These are phyloP conservation scores for Neuroterus valhalla DNA, from an alignment of 1,140 invertebrate genomes.

Conservation along the genomic window DNA sequence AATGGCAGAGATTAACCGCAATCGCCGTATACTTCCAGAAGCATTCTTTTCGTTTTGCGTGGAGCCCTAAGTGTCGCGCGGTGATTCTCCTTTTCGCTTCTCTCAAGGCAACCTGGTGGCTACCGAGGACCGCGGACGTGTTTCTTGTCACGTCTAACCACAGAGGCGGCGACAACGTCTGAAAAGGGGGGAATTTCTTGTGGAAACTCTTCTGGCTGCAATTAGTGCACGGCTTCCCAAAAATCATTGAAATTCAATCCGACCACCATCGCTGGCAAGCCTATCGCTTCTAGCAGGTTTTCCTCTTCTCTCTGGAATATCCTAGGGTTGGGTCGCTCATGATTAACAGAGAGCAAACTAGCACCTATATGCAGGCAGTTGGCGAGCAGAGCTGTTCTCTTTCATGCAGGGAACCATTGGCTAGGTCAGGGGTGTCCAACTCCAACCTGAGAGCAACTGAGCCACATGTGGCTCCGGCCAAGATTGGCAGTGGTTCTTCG, in stretches of 20 bases:
- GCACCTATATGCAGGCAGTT: too few species aligned
- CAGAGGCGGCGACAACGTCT: constrained; percentile 14
- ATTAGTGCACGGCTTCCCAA: constrained; percentile 58
- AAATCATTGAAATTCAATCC: constrained; percentile 69
- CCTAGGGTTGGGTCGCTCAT: constrained; percentile 16
- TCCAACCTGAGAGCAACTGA: too few species aligned
- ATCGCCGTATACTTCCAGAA: constrained; percentile 4
- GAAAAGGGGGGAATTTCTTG: constrained; percentile 48
- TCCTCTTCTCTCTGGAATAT: constrained; percentile 2
- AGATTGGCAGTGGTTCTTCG: too few species aligned
- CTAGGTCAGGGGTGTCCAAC: too few species aligned
- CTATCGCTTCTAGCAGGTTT: constrained; percentile 4
- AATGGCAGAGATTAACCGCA: constrained; percentile 20
- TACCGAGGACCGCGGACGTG: constrained; percentile 1
- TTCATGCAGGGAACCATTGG: too few species aligned
- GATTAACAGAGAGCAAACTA: too few species aligned
- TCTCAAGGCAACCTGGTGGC: constrained; percentile 15
- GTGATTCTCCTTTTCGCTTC: constrained; percentile 23
- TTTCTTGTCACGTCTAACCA: constrained; percentile 30
- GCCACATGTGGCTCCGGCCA: too few species aligned
- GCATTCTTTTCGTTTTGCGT: constrained; percentile 26
- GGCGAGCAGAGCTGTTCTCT: constrained; percentile 15
- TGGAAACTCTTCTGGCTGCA: constrained; percentile 50
- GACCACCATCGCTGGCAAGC: constrained; percentile 33
- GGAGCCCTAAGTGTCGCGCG: constrained; percentile 26